Evolutionary conservation across 2,888 invertebrate species (phyloP), one percentile per base, ranked within the genome.

Genomic region (Gymnoscelis rufifasciata): DNA sequence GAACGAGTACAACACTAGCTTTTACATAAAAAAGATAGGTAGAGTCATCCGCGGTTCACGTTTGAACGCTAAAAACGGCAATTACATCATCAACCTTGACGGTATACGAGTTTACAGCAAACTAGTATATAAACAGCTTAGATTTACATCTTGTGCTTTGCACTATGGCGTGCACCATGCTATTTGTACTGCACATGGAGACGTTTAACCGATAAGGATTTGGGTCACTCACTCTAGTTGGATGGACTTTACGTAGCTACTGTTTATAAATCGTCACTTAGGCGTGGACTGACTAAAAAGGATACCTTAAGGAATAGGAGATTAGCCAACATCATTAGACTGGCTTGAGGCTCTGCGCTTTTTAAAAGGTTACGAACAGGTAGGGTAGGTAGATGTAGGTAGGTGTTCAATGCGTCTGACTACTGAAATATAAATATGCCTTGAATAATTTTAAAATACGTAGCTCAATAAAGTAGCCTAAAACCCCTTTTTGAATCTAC

Each of bases 41-140:
- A 44, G 55, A 63, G 60, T 68, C 64, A 60, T 62, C 66, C 66
- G 65, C 71, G 62, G 64, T 61, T 74, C 68, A 64, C 74, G 77
- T 76, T 78, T 69, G 61, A 66, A 63, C 64, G 80, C 80, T 84
- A 84, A 84, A 87, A 76, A 57, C 68, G 73, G 82, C 76, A 78
- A 83, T 88, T 87, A 87, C 87, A 82, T 88, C 87, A 88, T 68
- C 78, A 81, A 71, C 87, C 87, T 87, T 83, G 86, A 60, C 67
- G 57, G 59, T 44, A 33, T 42, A 71, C 64, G 70, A 69, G 68
- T 74, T 71, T 72, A 67, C 68, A 60, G 62, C 62, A 68, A 71
- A 68, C 65, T 67, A 62, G 56, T 75, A 19, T 19, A 19, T 19
- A 72, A 78, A 77, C 72, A 77, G 35, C 45, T 69, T 72, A 74